Conservation (phyloP, 2,888 invertebrate genomes). For the Crioceris asparagi region DNA sequence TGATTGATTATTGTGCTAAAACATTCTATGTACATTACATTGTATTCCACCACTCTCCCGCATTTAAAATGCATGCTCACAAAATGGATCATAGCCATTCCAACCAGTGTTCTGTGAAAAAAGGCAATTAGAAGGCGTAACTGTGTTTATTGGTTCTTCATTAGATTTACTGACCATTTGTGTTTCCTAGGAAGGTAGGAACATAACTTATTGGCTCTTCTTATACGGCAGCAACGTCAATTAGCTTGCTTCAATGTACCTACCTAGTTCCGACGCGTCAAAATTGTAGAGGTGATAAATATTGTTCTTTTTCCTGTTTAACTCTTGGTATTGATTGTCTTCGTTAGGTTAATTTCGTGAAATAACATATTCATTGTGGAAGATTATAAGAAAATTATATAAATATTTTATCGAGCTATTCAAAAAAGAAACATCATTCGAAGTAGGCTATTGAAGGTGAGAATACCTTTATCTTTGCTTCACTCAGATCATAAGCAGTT, state of each 20-base stretch:
- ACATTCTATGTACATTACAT: not conserved
- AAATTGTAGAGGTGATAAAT: constrained; percentile 10
- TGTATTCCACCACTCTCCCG: not conserved
- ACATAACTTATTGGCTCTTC: constrained; percentile 20
- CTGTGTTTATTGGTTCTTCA: constrained; percentile 25
- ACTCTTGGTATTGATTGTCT: no score
- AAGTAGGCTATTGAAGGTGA: no score
- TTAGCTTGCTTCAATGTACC: constrained; percentile 21
- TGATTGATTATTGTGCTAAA: not conserved
- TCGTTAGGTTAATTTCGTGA: no score
- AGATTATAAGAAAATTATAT: no score
- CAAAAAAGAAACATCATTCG: no score
- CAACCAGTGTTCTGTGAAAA: constrained; percentile 15
- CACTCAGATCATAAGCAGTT: no score
- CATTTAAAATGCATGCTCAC: not conserved
- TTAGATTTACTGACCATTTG: constrained; percentile 22
- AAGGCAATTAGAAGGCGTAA: constrained; percentile 26
- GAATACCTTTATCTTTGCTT: no score
- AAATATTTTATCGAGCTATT: no score
- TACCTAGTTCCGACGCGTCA: constrained; percentile 17
- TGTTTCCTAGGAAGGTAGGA: constrained; percentile 23
- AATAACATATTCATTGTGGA: no score
- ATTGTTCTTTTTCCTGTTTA: constrained; percentile 4
- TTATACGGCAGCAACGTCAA: constrained; percentile 25
- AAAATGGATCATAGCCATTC: constrained; percentile 10